Conservation (phyloP, 2,113 vertebrate species). For the Phoenicopterus ruber region DNA sequence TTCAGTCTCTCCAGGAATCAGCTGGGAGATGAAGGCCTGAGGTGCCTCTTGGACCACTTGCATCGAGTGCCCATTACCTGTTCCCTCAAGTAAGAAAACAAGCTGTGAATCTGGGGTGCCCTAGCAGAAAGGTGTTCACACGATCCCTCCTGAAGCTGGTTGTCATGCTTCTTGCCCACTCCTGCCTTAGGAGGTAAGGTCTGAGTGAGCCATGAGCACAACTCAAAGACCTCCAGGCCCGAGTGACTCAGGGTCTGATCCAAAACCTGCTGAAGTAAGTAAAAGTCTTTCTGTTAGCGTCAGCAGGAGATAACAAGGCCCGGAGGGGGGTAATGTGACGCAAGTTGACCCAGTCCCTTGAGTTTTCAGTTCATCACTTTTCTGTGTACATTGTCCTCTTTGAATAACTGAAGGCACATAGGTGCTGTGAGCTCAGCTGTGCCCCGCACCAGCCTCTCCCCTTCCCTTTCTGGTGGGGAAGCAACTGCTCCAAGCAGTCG, state of each 20-base stretch:
- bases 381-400: fast-evolving
- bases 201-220: not conserved
- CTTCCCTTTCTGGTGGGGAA: not conserved
- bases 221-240: not conserved
- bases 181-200: not conserved
- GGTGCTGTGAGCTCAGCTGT: not conserved
- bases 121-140: not conserved
- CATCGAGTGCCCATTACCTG: conserved; percentile 14
- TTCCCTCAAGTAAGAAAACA: conserved; percentile 67
- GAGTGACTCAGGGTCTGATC: not conserved
- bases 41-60: conserved; percentile 49
- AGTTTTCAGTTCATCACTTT: not conserved
- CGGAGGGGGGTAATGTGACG: not conserved
- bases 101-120: not conserved
- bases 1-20: conserved; percentile 72
- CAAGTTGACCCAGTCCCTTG: not conserved
- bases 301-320: not conserved
- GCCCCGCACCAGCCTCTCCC: not conserved
- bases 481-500: not conserved
- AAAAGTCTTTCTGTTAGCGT: fast-evolving
- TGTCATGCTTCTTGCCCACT: not conserved
- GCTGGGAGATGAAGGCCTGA: conserved; percentile 64
- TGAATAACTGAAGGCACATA: too few species aligned
- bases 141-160: not conserved
- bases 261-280: not conserved